Conservation (phyloP, 2,797 vertebrate genomes). For the Zenarchopterus dispar region DNA sequence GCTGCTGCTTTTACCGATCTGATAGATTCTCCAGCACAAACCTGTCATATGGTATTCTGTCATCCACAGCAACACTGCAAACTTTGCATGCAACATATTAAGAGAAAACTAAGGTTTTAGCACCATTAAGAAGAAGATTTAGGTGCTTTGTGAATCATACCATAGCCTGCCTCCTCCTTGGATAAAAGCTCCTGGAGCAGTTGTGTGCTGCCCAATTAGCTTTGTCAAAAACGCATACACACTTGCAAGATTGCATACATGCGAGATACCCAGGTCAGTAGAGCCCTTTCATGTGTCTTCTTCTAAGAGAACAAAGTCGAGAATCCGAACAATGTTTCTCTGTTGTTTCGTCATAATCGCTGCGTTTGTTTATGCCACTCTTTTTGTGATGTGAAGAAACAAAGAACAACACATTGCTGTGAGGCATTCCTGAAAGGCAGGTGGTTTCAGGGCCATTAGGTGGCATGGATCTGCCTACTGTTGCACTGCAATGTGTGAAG, state of each 20-base stretch:
- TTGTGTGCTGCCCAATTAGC: slow-evolving; percentile 43
- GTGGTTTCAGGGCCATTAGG: slow-evolving; percentile 23
- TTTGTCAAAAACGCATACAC: slow-evolving; percentile 24
- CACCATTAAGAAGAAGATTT: slow-evolving; percentile 33
- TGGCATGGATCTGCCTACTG: slow-evolving; percentile 28
- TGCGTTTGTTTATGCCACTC: slow-evolving; percentile 20
- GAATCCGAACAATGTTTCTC: slow-evolving; percentile 34
- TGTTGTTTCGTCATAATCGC: slow-evolving; percentile 47
- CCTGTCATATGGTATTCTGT: slow-evolving; percentile 3
- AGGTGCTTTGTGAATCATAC: slow-evolving; percentile 24
- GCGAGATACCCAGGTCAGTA: slow-evolving; percentile 25
- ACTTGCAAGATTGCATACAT: neutral
- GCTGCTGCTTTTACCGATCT: slow-evolving; percentile 30
- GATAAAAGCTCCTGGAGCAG: slow-evolving; percentile 40
- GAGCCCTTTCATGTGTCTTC: slow-evolving; percentile 31
- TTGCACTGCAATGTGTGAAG: neutral
- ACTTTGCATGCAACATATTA: slow-evolving; percentile 6
- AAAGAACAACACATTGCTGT: slow-evolving; percentile 14
- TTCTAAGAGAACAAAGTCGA: slow-evolving; percentile 50
- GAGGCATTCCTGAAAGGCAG: slow-evolving; percentile 29
- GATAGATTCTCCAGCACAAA: slow-evolving; percentile 12
- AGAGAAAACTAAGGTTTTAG: slow-evolving; percentile 15
- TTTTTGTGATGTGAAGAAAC: slow-evolving; percentile 33
- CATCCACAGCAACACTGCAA: slow-evolving; percentile 6
- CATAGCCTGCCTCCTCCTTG: slow-evolving; percentile 27